Evolutionary conservation across 2,888 invertebrate species (phyloP).

Genomic region (Heliconius hortense): DNA sequence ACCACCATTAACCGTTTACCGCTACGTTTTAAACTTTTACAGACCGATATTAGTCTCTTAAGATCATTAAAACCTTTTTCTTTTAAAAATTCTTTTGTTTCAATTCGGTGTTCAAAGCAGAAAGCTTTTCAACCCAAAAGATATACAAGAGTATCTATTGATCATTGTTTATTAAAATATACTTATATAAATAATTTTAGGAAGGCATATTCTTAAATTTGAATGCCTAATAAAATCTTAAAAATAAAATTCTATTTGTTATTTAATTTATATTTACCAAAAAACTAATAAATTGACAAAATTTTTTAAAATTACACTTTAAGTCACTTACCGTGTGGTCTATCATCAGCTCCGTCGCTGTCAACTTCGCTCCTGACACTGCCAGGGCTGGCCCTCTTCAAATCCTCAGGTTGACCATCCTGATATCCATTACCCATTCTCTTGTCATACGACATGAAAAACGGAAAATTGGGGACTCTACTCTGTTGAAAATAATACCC

Average conservation of each 20-base stretch:
- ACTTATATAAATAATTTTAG: too few species aligned
- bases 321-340: conserved; percentile 67
- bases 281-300: neutral
- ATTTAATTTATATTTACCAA: neutral
- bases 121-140: neutral
- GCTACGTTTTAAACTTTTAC: conserved; percentile 27
- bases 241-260: neutral
- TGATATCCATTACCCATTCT: conserved; percentile 58
- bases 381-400: conserved; percentile 72
- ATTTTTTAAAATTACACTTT: neutral
- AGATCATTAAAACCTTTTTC: conserved; percentile 6
- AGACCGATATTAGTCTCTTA: conserved; percentile 9
- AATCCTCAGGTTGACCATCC: conserved; percentile 60
- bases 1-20: conserved; percentile 28
- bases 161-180: neutral
- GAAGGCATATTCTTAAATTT: neutral
- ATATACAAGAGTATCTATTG: neutral
- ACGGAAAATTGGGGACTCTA: conserved; percentile 73
- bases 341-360: conserved; percentile 73
- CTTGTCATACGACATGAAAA: conserved; percentile 77
- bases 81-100: conserved; percentile 10
- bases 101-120: neutral
- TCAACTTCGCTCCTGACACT: conserved; percentile 75
- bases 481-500: conserved; percentile 74
- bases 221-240: neutral